Evolutionary conservation across 2,113 vertebrate species (phyloP).

Genomic region (Cercocebus atys): DNA sequence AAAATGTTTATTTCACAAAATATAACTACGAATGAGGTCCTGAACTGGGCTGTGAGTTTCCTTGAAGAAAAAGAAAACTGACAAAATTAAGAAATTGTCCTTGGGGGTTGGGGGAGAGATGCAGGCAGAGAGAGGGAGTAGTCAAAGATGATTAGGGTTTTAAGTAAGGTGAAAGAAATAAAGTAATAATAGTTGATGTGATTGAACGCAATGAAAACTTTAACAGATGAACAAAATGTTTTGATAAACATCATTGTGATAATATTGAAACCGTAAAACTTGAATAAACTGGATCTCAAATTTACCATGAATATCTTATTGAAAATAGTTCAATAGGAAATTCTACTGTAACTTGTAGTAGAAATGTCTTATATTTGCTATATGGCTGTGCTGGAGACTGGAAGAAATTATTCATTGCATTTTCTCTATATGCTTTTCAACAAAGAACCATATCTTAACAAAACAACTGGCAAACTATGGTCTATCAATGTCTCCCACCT

Average conservation of each 20-base stretch:
- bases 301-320: neutral
- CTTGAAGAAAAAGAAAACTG: conserved; percentile 39
- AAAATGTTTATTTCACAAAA: conserved; percentile 65
- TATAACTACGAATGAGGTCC: conserved; percentile 20
- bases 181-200: neutral
- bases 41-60: neutral
- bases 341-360: neutral
- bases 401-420: neutral
- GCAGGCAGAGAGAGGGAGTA: neutral
- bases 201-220: neutral
- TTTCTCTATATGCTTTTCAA: neutral
- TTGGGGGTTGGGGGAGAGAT: neutral
- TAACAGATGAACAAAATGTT: neutral
- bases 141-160: neutral
- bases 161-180: neutral
- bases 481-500: neutral
- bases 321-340: neutral
- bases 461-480: neutral
- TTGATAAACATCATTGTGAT: neutral
- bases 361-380: neutral
- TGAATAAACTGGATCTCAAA: neutral
- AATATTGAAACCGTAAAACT: neutral
- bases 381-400: neutral
- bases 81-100: conserved; percentile 7
- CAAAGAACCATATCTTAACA: neutral